Percentiles rank a stretch among this genome's conserved stretches.
Conservation (phyloP, 2,888 invertebrate genomes). For the Apantesis nais region DNA sequence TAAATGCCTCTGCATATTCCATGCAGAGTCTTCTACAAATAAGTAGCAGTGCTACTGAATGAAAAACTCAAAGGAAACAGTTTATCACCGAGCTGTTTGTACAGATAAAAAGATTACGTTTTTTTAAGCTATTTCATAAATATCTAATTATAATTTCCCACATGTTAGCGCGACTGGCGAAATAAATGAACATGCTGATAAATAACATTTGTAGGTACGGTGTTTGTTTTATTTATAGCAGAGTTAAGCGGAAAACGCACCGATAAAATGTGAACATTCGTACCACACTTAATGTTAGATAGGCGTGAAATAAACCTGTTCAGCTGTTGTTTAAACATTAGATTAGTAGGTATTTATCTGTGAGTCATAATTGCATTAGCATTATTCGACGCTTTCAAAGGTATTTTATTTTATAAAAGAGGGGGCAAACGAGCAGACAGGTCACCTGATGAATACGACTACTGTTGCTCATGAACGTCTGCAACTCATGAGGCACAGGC, state of each 20-base stretch:
- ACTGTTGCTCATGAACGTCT: too few species aligned
- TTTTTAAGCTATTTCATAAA: background rate
- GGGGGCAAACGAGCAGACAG: too few species aligned
- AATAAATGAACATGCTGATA: background rate
- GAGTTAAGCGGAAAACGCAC: background rate
- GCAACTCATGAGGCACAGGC: too few species aligned
- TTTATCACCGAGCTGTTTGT: background rate
- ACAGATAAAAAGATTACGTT: background rate
- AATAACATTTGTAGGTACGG: constrained; percentile 1
- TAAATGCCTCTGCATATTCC: background rate
- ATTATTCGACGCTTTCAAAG: background rate
- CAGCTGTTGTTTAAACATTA: background rate
- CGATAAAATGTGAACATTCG: background rate
- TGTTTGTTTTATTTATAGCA: background rate
- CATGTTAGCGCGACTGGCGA: background rate
- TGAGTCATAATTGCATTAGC: background rate
- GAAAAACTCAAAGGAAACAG: background rate
- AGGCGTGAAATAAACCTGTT: background rate
- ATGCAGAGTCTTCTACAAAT: background rate
- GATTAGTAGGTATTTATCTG: background rate
- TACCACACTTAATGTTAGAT: background rate
- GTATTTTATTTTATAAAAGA: too few species aligned
- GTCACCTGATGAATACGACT: too few species aligned
- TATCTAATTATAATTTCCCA: background rate
- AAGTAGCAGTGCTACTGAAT: background rate